Evolutionary conservation across 2,888 invertebrate species (phyloP), one percentile per base, ranked within the genome.

Genomic region (Ferrisia virgata): DNA sequence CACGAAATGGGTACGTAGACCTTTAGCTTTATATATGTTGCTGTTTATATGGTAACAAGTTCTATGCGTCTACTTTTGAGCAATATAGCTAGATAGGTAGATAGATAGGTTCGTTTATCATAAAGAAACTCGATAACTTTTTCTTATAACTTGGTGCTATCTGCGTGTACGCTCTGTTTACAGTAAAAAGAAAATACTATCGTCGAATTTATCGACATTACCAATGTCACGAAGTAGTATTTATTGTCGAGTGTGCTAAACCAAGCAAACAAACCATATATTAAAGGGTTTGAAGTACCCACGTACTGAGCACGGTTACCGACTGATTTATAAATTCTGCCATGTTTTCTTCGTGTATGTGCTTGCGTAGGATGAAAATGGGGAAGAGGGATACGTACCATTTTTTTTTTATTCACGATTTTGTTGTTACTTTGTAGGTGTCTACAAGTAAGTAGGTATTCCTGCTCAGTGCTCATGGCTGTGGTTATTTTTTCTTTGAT

Each of bases 251-350:
- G 58, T 64, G 58, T 64, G 58, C 28, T 28, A 64, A 64, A 64
- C 58, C 58, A 64, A 64, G 58, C 58, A 64, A 64, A 64, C 58
- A 64, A 64, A 28, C 58, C 28, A 64, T 64, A 64, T 64, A 64
- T 64, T 64, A 28, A 43, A 47, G 47, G 58, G 58, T 28, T 39
- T 64, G 28, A 28, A 64, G 58, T 64, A 64, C 58, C 58, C 58
- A 28, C 58, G 58, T 64, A 64, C 53, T 18, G 22, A 64, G 25
- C 58, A 64, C 3, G 18, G 58, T 64, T 28, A 64, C 28, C 58
- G 58, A 64, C 58, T 64, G 58, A 64, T 64, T 64, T 64, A 64
- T 64, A 64, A 64, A 64, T 64, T 64, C 28, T 8, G 25, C 28
- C 58, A 11, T 25, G 28, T 64, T 64, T 64, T n/a, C 9, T 9